A percentile compares a stretch with the other conserved stretches of the same genome.
phyloP scores from a whole-genome alignment of 2,113 vertebrate genomes.

The Nesogale talazaci region DNA sequence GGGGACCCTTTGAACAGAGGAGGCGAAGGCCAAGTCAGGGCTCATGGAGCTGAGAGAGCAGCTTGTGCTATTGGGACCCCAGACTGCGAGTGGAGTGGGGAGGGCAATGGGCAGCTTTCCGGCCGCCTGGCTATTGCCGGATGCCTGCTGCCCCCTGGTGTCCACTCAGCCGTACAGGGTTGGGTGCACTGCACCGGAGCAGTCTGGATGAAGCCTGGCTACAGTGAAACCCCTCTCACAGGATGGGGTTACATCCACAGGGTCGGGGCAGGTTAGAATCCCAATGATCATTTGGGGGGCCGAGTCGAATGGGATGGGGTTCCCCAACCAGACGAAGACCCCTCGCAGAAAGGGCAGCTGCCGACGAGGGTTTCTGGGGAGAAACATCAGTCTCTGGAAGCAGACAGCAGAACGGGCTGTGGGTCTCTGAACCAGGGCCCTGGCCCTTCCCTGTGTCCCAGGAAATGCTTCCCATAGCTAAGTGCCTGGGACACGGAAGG shows the following conservation, averaged over 20 bases:
- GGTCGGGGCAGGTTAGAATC: too few relatives aligned
- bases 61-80: neutral
- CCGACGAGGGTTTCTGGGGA: neutral
- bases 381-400: conserved; percentile 17
- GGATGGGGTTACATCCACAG: too few relatives aligned
- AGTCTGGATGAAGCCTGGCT: neutral
- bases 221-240: neutral
- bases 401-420: neutral
- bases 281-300: too few relatives aligned
- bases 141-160: conserved; percentile 47
- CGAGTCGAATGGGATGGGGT: neutral
- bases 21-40: neutral
- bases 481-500: neutral
- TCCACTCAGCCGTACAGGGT: neutral
- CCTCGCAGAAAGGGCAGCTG: neutral
- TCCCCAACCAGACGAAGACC: neutral
- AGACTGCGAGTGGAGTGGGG: neutral
- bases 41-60: neutral
- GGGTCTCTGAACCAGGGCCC: neutral
- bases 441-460: neutral
- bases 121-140: neutral
- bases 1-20: conserved; percentile 1
- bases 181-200: neutral
- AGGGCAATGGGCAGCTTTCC: neutral
- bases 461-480: neutral